phyloP scores from a whole-genome alignment of 2,797 vertebrate species.

The Myotis planiceps region DNA sequence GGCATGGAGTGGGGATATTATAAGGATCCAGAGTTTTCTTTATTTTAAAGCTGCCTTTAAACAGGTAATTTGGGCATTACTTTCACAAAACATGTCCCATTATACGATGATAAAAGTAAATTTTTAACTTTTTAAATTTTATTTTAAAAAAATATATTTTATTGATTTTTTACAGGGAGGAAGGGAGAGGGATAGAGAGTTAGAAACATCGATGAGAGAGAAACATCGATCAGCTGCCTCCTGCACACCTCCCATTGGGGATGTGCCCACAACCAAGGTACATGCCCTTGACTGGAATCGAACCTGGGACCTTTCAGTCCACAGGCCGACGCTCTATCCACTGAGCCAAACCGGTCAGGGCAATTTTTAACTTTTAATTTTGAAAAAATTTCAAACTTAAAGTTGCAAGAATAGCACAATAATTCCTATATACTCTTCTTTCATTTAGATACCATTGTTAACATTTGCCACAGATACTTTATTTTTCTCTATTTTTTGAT shows the following conservation, averaged over 20 bases:
- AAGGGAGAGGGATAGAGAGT: no score
- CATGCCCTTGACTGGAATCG: no score
- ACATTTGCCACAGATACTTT: not conserved
- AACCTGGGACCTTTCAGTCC: no score
- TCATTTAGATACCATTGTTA: not conserved
- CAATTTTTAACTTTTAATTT: not conserved
- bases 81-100: not conserved
- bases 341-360: no score
- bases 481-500: not conserved
- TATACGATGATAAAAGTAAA: not conserved
- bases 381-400: not conserved
- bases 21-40: not conserved
- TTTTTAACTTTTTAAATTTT: not conserved
- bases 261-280: no score
- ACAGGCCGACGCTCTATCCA: no score
- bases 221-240: no score
- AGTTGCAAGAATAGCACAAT: not conserved
- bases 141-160: no score
- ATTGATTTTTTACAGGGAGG: no score
- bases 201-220: no score
- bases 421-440: not conserved
- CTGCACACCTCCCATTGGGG: no score
- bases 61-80: slow-evolving; percentile 28
- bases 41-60: not conserved
- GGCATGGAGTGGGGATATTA: not conserved